phyloP scores from a whole-genome alignment of 2,888 invertebrate species.

The Belgica antarctica region DNA sequence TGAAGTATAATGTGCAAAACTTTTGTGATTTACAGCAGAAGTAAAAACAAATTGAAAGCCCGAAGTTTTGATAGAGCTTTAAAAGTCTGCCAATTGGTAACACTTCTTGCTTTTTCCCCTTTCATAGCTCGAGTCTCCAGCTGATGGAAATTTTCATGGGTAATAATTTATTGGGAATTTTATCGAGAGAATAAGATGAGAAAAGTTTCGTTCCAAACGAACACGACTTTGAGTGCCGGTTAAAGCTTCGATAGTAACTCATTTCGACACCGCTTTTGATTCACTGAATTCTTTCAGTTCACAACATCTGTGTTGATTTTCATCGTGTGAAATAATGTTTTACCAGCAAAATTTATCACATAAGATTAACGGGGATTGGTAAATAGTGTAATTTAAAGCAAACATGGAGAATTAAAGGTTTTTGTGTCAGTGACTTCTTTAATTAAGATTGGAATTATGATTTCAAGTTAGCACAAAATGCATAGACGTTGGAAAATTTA shows the following conservation, averaged over 20 bases:
- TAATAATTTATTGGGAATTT: not conserved
- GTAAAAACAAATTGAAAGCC: not conserved
- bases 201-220: too few species aligned
- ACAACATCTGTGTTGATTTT: not conserved
- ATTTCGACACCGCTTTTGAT: too few species aligned
- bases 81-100: slow-evolving; percentile 11
- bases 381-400: too few species aligned
- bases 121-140: not conserved
- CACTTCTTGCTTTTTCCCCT: too few species aligned
- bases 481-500: too few species aligned
- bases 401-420: too few species aligned
- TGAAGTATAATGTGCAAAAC: not conserved
- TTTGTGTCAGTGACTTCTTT: too few species aligned
- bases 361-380: too few species aligned
- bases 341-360: not conserved
- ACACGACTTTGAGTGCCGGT: too few species aligned
- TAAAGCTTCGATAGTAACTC: too few species aligned
- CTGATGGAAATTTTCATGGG: slow-evolving; percentile 3
- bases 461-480: too few species aligned
- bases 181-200: not conserved
- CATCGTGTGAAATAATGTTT: not conserved
- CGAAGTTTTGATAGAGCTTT: slow-evolving; percentile 10
- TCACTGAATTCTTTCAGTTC: not conserved
- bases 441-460: too few species aligned
- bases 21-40: slow-evolving; percentile 1